Percentiles rank a stretch among this genome's conserved stretches.
These are phyloP conservation scores for Anabacerthia variegaticeps DNA, from an alignment of 2,797 vertebrate species.

Conservation along the genomic window DNA sequence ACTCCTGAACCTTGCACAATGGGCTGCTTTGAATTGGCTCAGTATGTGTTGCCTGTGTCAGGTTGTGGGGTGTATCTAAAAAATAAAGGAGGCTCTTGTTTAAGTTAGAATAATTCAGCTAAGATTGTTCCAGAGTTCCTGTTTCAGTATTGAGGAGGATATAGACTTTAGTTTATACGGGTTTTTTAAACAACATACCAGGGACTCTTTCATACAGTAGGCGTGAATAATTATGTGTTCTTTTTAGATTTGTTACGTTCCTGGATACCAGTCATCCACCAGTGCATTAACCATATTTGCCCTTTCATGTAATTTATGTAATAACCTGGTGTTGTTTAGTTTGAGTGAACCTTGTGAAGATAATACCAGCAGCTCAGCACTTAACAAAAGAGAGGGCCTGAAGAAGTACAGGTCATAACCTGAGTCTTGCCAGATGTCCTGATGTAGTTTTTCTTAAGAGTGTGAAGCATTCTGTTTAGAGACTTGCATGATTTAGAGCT, in stretches of 20 bases:
- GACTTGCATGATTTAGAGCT: background rate
- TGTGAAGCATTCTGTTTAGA: background rate
- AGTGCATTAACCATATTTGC: background rate
- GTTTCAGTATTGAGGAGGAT: background rate
- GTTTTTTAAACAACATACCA: background rate
- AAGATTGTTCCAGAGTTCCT: background rate
- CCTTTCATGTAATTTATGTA: background rate
- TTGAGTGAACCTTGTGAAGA: background rate
- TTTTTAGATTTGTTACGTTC: background rate
- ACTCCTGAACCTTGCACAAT: background rate
- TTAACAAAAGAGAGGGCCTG: background rate
- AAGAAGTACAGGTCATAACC: background rate
- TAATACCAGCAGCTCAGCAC: background rate
- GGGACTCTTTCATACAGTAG: background rate
- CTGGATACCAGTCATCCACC: background rate
- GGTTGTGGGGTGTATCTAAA: fast-evolving
- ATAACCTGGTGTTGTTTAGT: background rate
- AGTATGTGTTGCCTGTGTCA: background rate
- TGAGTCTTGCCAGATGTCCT: background rate
- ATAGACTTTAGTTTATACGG: background rate
- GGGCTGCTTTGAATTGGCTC: background rate
- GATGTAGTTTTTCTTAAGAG: background rate
- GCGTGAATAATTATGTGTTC: background rate
- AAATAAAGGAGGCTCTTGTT: background rate
- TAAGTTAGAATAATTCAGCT: background rate